Evolutionary conservation across 2,797 vertebrate genomes (phyloP), one percentile per base, ranked within the genome.

Genomic region (Trachops cirrhosus): DNA sequence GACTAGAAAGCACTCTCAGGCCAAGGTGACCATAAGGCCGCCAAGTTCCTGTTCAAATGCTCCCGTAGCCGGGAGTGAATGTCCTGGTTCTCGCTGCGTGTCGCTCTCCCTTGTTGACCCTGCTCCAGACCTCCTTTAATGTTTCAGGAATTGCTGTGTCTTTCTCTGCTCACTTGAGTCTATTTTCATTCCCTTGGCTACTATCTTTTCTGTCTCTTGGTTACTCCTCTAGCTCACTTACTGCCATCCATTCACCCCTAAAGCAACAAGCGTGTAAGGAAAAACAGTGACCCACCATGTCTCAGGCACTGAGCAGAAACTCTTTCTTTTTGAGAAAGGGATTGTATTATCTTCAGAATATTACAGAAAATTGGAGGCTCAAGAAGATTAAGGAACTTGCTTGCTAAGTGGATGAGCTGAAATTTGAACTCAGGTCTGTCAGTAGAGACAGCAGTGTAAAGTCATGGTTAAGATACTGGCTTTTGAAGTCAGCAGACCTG

Each of bases 11-110:
- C 4, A 34, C 24, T 21, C 26, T 78, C 19, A 1, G 39, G 37
- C 14, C 34, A 34, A 41, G 26, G 44, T 79, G 50, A 52, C 22
- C 15, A 0, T 7, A 59, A 54, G 34, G 26, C 52, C 10, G 2
- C 74, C 70, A 86, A 62, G 62, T 74, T 87, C 93, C 34, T n/a
- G 41, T 84, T 86, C 86, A 92, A 68, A 62, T n/a, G 48, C 6
- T 54, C 11, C 50, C 3, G 11, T 0, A 37, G 34, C 24, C 9
- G 57, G 80, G 16, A 34, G 26, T 5, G 16, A 74, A 32, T 0
- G 1, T 24, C 44, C 11, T 1, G 18, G 24, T 24, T 50, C 54
- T 44, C 3, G 3, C 48, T 0, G 0, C 4, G 21, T 5, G 41
- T 8, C 2, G 1, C 1, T 5, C 1, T 80, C 24, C 79, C 64